Percentiles rank a stretch among this genome's conserved stretches.
phyloP scores from a whole-genome alignment of 2,113 vertebrate species.

The Channa maculata region DNA sequence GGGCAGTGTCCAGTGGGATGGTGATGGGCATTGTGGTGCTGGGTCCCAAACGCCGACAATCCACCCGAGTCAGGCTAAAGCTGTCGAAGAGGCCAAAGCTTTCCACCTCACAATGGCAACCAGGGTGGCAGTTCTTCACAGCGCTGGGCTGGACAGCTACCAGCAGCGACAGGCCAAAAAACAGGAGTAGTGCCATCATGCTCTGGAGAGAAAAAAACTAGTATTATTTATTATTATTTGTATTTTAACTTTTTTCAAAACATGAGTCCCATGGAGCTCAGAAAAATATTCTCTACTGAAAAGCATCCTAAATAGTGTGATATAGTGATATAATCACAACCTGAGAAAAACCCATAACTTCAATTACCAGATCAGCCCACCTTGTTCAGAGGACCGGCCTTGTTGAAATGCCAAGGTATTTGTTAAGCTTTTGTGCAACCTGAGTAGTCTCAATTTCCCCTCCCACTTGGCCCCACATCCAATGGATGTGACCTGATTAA shows the following conservation, averaged over 20 bases:
- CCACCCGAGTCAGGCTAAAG: constrained; percentile 95
- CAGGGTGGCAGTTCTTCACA: constrained; percentile 88
- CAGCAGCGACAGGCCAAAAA: constrained; percentile 69
- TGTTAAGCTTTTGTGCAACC: constrained; percentile 41
- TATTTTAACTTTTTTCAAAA: neutral
- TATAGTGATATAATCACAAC: neutral
- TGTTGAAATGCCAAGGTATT: constrained; percentile 21
- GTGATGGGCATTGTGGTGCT: constrained; percentile 86
- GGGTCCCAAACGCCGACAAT: constrained; percentile 90
- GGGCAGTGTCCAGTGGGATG: constrained; percentile 94
- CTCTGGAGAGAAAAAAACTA: constrained; percentile 57
- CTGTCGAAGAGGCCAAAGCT: constrained; percentile 96
- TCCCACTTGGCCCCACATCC: constrained; percentile 34
- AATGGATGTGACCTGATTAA: constrained; percentile 63
- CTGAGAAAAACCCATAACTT: neutral
- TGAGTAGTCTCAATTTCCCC: constrained; percentile 48
- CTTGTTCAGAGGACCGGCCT: neutral
- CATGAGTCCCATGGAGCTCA: neutral
- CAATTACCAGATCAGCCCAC: neutral
- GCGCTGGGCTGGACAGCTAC: constrained; percentile 44
- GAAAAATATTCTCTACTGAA: too few species aligned
- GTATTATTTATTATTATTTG: neutral
- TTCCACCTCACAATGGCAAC: constrained; percentile 94
- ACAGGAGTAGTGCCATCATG: constrained; percentile 74
- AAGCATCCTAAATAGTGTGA: too few species aligned